Evolutionary conservation across 2,113 vertebrate genomes (phyloP), one percentile per base, ranked within the genome.

Genomic region (Archilochus colubris): DNA sequence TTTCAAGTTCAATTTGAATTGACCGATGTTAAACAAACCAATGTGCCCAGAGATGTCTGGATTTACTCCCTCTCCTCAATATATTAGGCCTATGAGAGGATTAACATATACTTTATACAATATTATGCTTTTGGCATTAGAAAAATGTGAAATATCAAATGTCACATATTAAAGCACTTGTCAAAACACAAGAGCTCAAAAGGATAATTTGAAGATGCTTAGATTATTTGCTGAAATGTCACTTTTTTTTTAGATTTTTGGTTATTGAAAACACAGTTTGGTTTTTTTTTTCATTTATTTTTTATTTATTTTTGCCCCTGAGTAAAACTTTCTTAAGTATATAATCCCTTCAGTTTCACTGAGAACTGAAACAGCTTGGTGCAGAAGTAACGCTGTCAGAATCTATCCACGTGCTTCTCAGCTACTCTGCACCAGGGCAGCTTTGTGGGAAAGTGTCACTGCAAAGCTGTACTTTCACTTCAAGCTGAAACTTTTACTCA

Each of bases 151-250:
- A 82, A 51, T 76, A 84, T 72, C 38, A 57, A 76, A 57, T 40
- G n/a, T 33, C 0, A 1, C 30, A 50, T 44, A 57, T 54, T 87
- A 59, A 82, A 82, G 25, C 12, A 82, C 25, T 33, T 93, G 62
- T 79, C 76, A 85, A 84, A 95, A 87, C 40, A 79, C 16, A 85
- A 23, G 30, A 18, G 1, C 8, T 54, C 50, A 13, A 66, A 70
- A 53, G 14, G 51, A 43, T 73, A 74, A 69, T 89, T 58, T 86
- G 70, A 94, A 91, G 16, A 69, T 86, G 89, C 57, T 78, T 85
- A 74, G 22, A 78, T 36, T 69, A 59, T 51, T 78, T 69, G 23
- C 20, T 73, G 79, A 94, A 72, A 61, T 10, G 12, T 62, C 48
- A 19, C 10, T 73, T 88, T 40, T 40, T 40, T 40, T 76, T 82